These are phyloP conservation scores for Chydorus sphaericus DNA, from an alignment of 2,888 invertebrate genomes.

Conservation along the genomic window DNA sequence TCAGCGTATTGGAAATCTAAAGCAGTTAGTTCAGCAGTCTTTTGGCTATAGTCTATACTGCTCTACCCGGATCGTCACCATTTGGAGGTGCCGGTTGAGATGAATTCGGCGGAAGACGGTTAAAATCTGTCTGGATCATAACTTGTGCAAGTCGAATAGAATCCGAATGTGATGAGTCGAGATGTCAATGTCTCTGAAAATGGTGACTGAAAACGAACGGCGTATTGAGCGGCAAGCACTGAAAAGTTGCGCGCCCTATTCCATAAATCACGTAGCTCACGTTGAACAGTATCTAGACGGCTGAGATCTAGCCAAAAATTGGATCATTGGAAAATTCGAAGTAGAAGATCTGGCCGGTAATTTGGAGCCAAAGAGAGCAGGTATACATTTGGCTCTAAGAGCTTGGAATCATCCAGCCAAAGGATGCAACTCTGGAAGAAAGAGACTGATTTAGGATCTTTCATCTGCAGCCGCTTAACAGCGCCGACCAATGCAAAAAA, in stretches of 20 bases:
- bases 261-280: conserved; percentile 22
- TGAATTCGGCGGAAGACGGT: too few relatives aligned
- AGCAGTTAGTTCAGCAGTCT: conserved; percentile 47
- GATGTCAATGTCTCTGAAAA: too few relatives aligned
- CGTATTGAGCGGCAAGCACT: too few relatives aligned
- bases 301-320: conserved; percentile 51
- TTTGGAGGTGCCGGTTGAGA: neutral
- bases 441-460: too few relatives aligned
- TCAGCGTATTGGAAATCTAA: conserved; percentile 48
- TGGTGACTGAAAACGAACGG: too few relatives aligned
- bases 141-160: too few relatives aligned
- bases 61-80: neutral
- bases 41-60: conserved; percentile 35
- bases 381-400: conserved; percentile 50
- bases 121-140: too few relatives aligned
- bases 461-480: too few relatives aligned
- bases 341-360: conserved; percentile 37
- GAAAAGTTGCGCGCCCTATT: conserved; percentile 10
- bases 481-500: too few relatives aligned
- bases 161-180: too few relatives aligned
- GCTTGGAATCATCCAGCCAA: conserved; percentile 63
- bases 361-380: conserved; percentile 54
- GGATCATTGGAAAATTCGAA: neutral
- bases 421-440: conserved; percentile 46
- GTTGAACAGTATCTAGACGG: conserved; percentile 40